Evolutionary conservation across 2,113 vertebrate genomes (phyloP).

Genomic region (Erinaceus europaeus): DNA sequence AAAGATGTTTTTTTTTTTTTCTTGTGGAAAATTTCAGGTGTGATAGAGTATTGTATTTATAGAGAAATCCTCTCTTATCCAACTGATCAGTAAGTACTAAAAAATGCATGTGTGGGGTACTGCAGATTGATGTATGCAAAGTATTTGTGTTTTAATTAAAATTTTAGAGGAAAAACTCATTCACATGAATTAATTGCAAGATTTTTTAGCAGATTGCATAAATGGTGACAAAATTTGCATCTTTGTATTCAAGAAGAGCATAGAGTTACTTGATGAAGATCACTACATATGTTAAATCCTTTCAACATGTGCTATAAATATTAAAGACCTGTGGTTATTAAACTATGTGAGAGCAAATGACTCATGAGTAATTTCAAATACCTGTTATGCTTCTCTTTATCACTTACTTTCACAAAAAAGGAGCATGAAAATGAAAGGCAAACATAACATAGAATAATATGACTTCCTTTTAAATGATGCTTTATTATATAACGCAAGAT

Average conservation of each 20-base stretch:
- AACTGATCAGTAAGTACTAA: conserved; percentile 66
- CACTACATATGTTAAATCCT: conserved; percentile 83
- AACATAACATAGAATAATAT: conserved; percentile 42
- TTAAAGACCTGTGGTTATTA: conserved; percentile 81
- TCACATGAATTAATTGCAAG: conserved; percentile 80
- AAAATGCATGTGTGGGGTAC: conserved; percentile 59
- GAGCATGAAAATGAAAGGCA: conserved; percentile 55
- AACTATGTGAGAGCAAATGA: conserved; percentile 77
- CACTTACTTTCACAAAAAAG: conserved; percentile 62
- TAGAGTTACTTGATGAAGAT: conserved; percentile 81
- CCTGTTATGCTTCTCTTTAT: conserved; percentile 75
- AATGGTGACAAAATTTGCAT: conserved; percentile 82
- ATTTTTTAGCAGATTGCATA: conserved; percentile 80
- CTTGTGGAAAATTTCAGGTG: conserved; percentile 50
- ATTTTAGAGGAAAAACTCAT: conserved; percentile 79
- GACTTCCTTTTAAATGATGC: conserved; percentile 45
- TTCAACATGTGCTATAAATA: conserved; percentile 82
- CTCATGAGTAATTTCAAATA: conserved; percentile 79
- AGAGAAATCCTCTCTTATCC: conserved; percentile 35
- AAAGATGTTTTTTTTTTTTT: conserved; percentile 7
- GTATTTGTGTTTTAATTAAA: conserved; percentile 81
- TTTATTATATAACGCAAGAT: conserved; percentile 50
- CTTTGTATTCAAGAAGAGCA: conserved; percentile 81
- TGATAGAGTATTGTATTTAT: conserved; percentile 60
- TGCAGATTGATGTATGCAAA: conserved; percentile 74